Conservation (phyloP, 2,113 vertebrate genomes). For the Apteryx mantelli region DNA sequence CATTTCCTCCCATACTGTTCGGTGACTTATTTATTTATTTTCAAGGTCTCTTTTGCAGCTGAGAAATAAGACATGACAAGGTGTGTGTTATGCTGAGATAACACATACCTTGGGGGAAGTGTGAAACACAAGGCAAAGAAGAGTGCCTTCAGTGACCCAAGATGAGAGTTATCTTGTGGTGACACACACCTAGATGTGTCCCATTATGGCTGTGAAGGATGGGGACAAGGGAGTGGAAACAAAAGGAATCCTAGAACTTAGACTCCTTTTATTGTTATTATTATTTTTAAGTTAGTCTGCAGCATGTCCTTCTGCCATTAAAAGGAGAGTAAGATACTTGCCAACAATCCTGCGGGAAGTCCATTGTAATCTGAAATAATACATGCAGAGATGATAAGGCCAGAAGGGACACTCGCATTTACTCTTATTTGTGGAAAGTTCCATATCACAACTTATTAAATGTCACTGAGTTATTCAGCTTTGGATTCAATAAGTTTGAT, state of each 20-base stretch:
- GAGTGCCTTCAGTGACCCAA: conserved; percentile 8
- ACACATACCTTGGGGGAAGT: conserved; percentile 51
- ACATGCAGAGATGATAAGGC: neutral
- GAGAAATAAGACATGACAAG: conserved; percentile 38
- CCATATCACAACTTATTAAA: conserved; percentile 10
- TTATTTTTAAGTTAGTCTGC: conserved; percentile 40
- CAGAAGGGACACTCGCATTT: conserved; percentile 29
- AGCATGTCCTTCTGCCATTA: conserved; percentile 1
- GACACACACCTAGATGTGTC: conserved; percentile 47
- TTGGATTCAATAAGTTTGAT: neutral
- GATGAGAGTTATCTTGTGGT: conserved; percentile 60
- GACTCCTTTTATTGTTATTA: conserved; percentile 9
- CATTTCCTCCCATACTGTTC: conserved; percentile 10
- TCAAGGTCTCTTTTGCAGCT: conserved; percentile 22
- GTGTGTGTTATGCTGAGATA: conserved; percentile 57
- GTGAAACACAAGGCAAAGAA: conserved; percentile 34
- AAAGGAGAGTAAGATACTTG: neutral
- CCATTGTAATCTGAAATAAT: conserved; percentile 40
- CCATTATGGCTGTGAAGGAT: conserved; percentile 24
- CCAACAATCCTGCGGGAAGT: conserved; percentile 24
- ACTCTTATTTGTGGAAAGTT: neutral
- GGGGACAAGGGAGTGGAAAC: neutral
- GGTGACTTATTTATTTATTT: conserved; percentile 51
- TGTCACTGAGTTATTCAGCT: neutral
- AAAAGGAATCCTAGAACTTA: conserved; percentile 22